Evolutionary conservation across 2,797 vertebrate species (phyloP).

Genomic region (Acanthurus lineatus): DNA sequence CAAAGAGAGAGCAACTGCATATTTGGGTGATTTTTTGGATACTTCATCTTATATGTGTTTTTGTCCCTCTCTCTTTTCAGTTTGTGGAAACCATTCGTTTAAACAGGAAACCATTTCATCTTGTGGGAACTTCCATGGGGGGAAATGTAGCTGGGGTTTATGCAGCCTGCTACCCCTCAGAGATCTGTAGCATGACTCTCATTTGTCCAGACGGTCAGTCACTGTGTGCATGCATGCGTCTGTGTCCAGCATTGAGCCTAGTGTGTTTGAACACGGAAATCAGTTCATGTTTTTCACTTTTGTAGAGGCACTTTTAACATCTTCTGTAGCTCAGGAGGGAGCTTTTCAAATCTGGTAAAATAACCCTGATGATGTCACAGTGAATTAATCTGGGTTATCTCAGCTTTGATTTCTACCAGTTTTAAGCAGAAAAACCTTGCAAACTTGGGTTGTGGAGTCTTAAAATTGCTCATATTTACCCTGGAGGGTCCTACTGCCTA

Average conservation of each 20-base stretch:
- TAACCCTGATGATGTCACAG: background rate
- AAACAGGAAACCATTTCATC: constrained; percentile 93
- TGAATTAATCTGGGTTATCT: background rate
- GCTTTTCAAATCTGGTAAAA: background rate
- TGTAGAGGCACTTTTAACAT: too few species aligned
- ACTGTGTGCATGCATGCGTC: constrained; percentile 6
- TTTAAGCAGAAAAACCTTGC: background rate
- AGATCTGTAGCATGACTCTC: constrained; percentile 93
- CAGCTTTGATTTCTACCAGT: background rate
- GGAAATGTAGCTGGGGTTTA: constrained; percentile 95
- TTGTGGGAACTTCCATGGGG: constrained; percentile 96
- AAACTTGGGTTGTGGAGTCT: background rate
- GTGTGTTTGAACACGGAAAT: background rate
- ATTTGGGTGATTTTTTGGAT: background rate
- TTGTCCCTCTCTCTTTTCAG: constrained; percentile 73
- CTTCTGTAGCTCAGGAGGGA: background rate
- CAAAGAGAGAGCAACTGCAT: background rate
- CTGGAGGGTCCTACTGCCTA: background rate
- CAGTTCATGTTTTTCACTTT: background rate
- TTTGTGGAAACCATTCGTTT: constrained; percentile 93
- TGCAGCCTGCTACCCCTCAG: constrained; percentile 90
- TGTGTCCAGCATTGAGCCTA: background rate
- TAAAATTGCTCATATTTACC: background rate
- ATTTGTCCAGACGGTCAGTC: constrained; percentile 95
- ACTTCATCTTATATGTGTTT: constrained; percentile 27